Percentiles rank a stretch among this genome's conserved stretches.
These are phyloP conservation scores for Fabriciana adippe DNA, from an alignment of 2,888 invertebrate genomes.

Conservation along the genomic window DNA sequence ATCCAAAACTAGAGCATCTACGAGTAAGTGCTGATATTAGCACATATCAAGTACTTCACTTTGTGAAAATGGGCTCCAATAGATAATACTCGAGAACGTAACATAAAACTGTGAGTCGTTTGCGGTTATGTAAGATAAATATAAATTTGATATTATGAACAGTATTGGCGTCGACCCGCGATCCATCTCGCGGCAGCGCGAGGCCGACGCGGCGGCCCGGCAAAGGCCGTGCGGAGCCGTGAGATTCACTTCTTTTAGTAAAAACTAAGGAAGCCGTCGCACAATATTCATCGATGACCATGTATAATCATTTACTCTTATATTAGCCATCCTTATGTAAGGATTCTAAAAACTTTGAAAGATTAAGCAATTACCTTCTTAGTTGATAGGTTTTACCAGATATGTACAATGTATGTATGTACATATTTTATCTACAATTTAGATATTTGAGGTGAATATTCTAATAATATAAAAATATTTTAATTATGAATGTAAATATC, in stretches of 20 bases:
- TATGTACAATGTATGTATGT: too few relatives aligned
- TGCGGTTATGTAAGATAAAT: neutral
- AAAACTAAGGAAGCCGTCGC: slow-evolving; percentile 14
- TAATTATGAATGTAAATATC: neutral
- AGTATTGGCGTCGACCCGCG: neutral
- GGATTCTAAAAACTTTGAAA: neutral
- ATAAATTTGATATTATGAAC: neutral
- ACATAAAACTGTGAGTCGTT: neutral
- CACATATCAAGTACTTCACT: neutral
- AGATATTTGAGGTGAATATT: too few relatives aligned
- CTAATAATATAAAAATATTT: neutral
- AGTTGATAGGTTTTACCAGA: too few relatives aligned
- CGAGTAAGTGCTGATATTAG: too few relatives aligned
- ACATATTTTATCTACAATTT: too few relatives aligned
- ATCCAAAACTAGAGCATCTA: too few relatives aligned
- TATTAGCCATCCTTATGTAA: neutral
- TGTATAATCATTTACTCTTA: neutral
- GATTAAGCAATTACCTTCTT: too few relatives aligned
- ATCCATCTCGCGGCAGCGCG: slow-evolving; percentile 15
- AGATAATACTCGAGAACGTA: neutral
- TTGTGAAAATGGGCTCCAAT: neutral
- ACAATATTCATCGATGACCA: neutral
- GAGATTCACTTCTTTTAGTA: slow-evolving; percentile 18
- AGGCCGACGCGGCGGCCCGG: slow-evolving; percentile 26
- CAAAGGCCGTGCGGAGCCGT: slow-evolving; percentile 27